Percentiles rank a stretch among this genome's conserved stretches.
phyloP scores from a whole-genome alignment of 2,888 invertebrate genomes.

The Philopedon plagiatum region DNA sequence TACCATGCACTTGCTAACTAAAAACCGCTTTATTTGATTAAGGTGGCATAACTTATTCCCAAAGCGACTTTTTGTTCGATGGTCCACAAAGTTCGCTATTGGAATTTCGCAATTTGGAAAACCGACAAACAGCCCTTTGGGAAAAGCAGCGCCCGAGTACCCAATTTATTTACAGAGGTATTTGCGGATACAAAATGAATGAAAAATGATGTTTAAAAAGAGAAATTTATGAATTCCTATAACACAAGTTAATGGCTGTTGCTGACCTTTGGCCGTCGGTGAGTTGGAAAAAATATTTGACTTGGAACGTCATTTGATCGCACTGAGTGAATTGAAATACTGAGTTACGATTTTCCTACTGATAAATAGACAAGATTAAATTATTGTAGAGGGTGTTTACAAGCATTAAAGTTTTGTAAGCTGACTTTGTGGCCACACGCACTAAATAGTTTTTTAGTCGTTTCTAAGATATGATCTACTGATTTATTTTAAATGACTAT shows the following conservation, averaged over 20 bases:
- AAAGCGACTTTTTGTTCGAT: neutral
- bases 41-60: slow-evolving; percentile 7
- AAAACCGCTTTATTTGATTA: slow-evolving; percentile 7
- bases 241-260: neutral
- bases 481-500: no score
- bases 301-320: no score
- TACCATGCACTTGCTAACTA: slow-evolving; percentile 7
- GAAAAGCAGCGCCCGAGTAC: neutral
- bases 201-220: neutral
- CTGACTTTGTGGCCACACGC: no score
- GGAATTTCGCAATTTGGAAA: slow-evolving; percentile 1
- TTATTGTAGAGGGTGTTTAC: no score
- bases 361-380: no score
- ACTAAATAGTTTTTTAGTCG: no score
- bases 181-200: neutral
- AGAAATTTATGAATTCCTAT: neutral
- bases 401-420: no score
- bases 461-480: no score
- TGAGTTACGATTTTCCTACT: no score
- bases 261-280: neutral
- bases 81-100: neutral
- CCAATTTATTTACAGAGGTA: neutral
- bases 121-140: neutral
- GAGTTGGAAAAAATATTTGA: no score
- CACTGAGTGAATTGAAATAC: no score